Evolutionary conservation across 2,113 vertebrate genomes (phyloP).

Genomic region (Thomomys bottae): DNA sequence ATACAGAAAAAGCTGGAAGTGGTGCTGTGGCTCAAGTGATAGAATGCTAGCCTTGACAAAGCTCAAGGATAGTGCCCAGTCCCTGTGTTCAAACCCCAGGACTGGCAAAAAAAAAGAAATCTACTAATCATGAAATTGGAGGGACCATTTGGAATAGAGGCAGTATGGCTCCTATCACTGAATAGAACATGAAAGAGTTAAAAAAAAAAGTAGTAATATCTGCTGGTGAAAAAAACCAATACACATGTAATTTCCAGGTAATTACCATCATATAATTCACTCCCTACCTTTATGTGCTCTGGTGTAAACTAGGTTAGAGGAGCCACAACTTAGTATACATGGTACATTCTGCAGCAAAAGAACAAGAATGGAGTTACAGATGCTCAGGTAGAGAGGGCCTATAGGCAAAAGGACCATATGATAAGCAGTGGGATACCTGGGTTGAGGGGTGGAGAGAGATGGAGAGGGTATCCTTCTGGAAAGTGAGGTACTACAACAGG

Average conservation of each 20-base stretch:
- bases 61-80: no score
- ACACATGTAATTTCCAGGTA: conserved; percentile 87
- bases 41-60: no score
- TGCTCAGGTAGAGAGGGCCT: no score
- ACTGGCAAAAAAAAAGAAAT: no score
- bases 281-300: conserved; percentile 76
- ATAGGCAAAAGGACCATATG: no score
- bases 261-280: conserved; percentile 84
- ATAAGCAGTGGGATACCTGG: no score
- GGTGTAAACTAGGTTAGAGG: conserved; percentile 60
- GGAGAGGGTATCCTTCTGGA: no score
- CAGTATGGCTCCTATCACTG: conserved; percentile 74
- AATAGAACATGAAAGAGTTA: conserved; percentile 78
- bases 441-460: no score
- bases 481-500: no score
- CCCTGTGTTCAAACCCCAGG: no score
- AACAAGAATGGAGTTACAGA: not conserved
- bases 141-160: conserved; percentile 58
- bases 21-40: no score
- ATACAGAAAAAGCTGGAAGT: no score
- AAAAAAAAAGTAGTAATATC: conserved; percentile 84
- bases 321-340: conserved; percentile 60
- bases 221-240: conserved; percentile 81
- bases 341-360: not conserved
- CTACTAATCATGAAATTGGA: conserved; percentile 50